A percentile compares a stretch with the other conserved stretches of the same genome.
Conservation (phyloP, 2,113 vertebrate genomes). For the Mesitornis unicolor region DNA sequence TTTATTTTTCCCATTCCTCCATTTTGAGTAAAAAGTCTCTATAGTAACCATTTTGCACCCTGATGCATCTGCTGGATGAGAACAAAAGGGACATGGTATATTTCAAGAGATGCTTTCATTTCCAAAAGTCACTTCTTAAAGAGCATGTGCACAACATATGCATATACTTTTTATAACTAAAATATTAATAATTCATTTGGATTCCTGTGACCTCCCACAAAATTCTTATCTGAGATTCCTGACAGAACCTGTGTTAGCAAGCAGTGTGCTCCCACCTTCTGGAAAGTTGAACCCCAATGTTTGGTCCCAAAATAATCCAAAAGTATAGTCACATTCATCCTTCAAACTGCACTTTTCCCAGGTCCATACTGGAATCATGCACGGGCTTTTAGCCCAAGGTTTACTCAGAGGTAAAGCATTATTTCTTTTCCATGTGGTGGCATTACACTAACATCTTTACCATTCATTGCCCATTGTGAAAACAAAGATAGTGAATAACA, state of each 20-base stretch:
- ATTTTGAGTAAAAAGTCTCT: not conserved
- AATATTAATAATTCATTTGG: not conserved
- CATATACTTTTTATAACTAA: not conserved
- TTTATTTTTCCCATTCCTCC: not conserved
- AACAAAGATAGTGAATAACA: not conserved
- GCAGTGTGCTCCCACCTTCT: not conserved
- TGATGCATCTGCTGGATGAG: not conserved
- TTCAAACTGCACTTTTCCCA: not conserved
- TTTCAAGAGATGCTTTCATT: not conserved
- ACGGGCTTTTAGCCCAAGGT: not conserved
- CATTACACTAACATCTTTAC: not conserved
- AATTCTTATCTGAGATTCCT: not conserved
- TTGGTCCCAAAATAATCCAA: not conserved
- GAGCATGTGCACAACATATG: accelerated
- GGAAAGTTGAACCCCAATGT: not conserved
- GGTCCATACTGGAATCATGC: not conserved
- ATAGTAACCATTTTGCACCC: not conserved
- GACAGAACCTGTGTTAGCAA: not conserved
- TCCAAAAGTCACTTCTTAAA: not conserved
- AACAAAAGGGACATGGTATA: not conserved
- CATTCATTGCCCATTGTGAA: not conserved
- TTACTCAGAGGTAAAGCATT: not conserved
- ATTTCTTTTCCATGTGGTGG: not conserved
- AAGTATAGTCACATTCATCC: not conserved
- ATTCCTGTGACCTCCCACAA: not conserved